These are phyloP conservation scores for Cyprinodon brontotheroides DNA, from an alignment of 2,113 vertebrate genomes.

Conservation along the genomic window DNA sequence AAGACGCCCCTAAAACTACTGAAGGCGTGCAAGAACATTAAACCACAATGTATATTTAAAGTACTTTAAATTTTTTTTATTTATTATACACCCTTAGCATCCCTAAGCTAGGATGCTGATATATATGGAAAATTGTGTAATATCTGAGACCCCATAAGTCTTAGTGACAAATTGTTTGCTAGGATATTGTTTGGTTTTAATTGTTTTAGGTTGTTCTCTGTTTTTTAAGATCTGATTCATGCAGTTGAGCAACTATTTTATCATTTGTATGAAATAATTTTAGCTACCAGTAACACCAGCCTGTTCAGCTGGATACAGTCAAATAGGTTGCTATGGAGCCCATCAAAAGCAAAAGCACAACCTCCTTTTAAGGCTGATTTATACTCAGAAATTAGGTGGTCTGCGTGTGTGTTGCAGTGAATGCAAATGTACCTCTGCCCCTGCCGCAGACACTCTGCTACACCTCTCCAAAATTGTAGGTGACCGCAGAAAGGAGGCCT, in stretches of 20 bases:
- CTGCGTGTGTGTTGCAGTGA: too few species aligned
- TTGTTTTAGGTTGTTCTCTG: neutral
- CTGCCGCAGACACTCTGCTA: too few species aligned
- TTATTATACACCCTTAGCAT: too few species aligned
- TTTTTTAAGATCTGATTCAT: neutral
- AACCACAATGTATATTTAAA: neutral
- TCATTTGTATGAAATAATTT: too few species aligned
- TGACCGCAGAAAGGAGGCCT: too few species aligned
- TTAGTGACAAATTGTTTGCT: too few species aligned
- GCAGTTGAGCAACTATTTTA: neutral
- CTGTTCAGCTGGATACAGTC: neutral
- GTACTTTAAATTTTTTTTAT: neutral
- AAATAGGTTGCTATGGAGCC: neutral
- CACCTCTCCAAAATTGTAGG: too few species aligned
- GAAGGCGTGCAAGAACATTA: neutral
- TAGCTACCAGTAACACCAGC: neutral
- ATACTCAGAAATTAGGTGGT: too few species aligned
- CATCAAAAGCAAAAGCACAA: neutral
- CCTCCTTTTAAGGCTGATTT: neutral
- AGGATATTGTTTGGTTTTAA: too few species aligned
- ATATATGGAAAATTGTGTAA: neutral
- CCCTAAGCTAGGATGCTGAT: neutral
- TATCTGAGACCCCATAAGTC: neutral
- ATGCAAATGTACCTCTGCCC: too few species aligned
- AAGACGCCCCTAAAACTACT: neutral